A percentile compares a stretch with the other conserved stretches of the same genome.
phyloP scores from a whole-genome alignment of 2,888 invertebrate genomes.

The Xestia xanthographa region DNA sequence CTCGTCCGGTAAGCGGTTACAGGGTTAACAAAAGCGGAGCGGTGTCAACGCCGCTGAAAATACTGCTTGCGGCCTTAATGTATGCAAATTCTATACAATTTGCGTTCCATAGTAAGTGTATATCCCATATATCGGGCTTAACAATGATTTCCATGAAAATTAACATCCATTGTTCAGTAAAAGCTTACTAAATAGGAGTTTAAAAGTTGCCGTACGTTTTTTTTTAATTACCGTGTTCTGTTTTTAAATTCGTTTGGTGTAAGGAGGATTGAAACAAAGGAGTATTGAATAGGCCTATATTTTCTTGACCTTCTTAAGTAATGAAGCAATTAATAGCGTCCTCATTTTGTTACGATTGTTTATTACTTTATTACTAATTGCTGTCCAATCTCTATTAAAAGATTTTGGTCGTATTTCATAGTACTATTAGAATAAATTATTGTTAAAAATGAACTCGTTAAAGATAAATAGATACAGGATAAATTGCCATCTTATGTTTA shows the following conservation, averaged over 20 bases:
- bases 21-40: conserved; percentile 58
- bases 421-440: neutral
- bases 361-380: too few relatives aligned
- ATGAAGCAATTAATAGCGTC: neutral
- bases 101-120: conserved; percentile 55
- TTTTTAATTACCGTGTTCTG: conserved; percentile 17
- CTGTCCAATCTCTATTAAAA: neutral
- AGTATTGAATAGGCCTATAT: neutral
- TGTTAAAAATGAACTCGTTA: neutral
- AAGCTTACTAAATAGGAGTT: conserved; percentile 34
- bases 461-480: too few relatives aligned
- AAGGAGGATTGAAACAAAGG: conserved; percentile 21
- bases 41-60: conserved; percentile 53
- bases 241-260: conserved; percentile 19
- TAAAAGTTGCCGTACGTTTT: conserved; percentile 1
- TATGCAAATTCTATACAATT: conserved; percentile 62
- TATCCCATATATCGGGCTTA: conserved; percentile 46
- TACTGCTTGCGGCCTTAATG: conserved; percentile 56
- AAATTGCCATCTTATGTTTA: neutral
- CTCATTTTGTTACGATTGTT: neutral
- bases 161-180: conserved; percentile 53
- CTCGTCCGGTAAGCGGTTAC: conserved; percentile 57
- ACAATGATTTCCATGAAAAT: conserved; percentile 63
- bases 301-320: neutral
- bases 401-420: neutral